Evolutionary conservation across 2,113 vertebrate genomes (phyloP).

Genomic region (Chitala chitala): DNA sequence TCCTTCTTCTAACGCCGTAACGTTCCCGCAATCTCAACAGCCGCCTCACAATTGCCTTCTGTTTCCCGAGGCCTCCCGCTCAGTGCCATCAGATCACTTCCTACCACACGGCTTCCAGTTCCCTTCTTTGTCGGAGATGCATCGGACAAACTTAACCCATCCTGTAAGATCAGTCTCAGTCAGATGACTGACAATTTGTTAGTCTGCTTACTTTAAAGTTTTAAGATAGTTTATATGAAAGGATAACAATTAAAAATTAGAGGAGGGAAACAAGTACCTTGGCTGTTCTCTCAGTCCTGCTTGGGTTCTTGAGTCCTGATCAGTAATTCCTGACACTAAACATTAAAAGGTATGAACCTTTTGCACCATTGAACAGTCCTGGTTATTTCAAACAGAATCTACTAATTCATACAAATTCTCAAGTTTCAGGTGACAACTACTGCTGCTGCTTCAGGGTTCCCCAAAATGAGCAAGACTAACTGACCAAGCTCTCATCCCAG

Average conservation of each 20-base stretch:
- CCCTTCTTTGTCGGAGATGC: background rate
- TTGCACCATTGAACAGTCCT: background rate
- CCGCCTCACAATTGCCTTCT: conserved; percentile 42
- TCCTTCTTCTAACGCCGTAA: conserved; percentile 42
- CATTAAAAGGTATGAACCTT: background rate
- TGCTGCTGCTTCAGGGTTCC: no score
- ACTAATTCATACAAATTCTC: no score
- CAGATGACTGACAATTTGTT: no score
- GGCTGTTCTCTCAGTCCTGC: background rate
- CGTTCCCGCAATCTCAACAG: conserved; percentile 32
- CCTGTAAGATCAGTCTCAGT: no score
- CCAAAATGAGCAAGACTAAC: no score
- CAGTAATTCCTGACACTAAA: background rate
- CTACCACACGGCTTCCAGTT: background rate
- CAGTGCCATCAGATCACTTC: background rate
- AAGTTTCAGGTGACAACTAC: background rate
- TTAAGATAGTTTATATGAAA: background rate
- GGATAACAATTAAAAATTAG: background rate
- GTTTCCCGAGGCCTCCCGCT: conserved; percentile 32
- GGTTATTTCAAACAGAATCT: background rate
- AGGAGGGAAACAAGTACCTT: background rate
- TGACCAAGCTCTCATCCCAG: no score
- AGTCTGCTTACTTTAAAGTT: background rate
- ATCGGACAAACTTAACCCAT: background rate
- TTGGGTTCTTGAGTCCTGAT: background rate